A percentile compares a stretch with the other conserved stretches of the same genome.
phyloP scores from a whole-genome alignment of 2,888 invertebrate species.

The Morpho helenor region DNA sequence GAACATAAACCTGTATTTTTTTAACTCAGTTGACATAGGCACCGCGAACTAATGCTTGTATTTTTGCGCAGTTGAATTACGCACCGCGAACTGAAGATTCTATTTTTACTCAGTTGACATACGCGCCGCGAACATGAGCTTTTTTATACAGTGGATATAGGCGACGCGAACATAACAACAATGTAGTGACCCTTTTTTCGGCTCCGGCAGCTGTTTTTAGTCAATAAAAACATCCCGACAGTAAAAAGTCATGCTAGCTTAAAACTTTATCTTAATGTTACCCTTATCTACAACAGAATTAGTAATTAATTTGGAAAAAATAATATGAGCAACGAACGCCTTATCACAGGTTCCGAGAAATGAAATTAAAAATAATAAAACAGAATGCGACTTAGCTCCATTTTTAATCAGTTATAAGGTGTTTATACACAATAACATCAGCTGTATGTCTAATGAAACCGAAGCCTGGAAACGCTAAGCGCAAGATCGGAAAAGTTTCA shows the following conservation, averaged over 20 bases:
- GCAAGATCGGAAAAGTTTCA: too few relatives aligned
- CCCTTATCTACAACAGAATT: too few relatives aligned
- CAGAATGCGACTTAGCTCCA: slow-evolving; percentile 35
- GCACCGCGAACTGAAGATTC: not conserved
- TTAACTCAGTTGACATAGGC: not conserved
- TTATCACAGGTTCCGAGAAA: slow-evolving; percentile 38
- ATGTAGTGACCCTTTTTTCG: too few relatives aligned
- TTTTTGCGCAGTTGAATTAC: slow-evolving; percentile 23
- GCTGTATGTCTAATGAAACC: too few relatives aligned
- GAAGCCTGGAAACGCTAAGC: too few relatives aligned
- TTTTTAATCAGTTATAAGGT: slow-evolving; percentile 35
- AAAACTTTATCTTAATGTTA: not conserved
- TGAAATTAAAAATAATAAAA: slow-evolving; percentile 45
- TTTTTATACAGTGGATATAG: not conserved
- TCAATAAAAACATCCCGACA: too few relatives aligned
- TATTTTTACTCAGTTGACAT: too few relatives aligned
- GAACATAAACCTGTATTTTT: not conserved
- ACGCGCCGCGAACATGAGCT: too few relatives aligned
- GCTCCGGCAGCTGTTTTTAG: too few relatives aligned
- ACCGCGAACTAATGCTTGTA: not conserved
- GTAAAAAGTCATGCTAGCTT: not conserved
- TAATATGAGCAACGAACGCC: slow-evolving; percentile 26
- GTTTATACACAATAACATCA: too few relatives aligned
- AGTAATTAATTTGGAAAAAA: slow-evolving; percentile 39
- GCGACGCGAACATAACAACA: too few relatives aligned